Evolutionary conservation across 2,113 vertebrate species (phyloP), one percentile per base, ranked within the genome.

Genomic region (Clarias magur): DNA sequence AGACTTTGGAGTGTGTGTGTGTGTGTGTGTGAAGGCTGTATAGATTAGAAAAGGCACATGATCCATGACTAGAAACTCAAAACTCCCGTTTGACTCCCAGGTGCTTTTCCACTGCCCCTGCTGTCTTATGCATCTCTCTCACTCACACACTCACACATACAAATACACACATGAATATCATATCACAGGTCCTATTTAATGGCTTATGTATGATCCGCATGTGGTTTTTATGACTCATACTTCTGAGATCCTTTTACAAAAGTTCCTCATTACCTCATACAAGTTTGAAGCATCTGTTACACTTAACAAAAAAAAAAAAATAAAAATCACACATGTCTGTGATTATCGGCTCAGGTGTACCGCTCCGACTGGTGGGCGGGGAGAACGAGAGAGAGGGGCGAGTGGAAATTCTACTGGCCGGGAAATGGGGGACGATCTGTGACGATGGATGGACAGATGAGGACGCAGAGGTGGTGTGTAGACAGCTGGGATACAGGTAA

Each of bases 381-480:
- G 98, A 99, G 90, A 97, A 94, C 91, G 95, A 96, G 86, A 97
- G 95, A 87, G 98, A 99, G 93, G 98, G 98, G 83, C 96, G 98
- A 68, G 98, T 99, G 88, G 98, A 99, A 92, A 95, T 99, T 90
- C 96, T 96, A 91, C 92, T 99, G 93, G 94, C 93, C 7, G 96
- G 97, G 88, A 96, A 96, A 38, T 99, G 98, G 98, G 98, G 98
- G 65, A 99, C 98, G 0, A 94, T 99, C 90, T 99, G 98, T 91
- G 98, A 99, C 88, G 98, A 99, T 13, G 97, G 98, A 88, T 99
- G 98, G 98, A 97, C 95, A 42, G 97, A 99, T 92, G 95, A 93
- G 59, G 96, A 98, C 3, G 98, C 98, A 23, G 95, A 96, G 90
- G 98, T 99, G 92, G 95, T 98, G 88, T 99, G 98, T 88, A 95